Conservation (phyloP, 2,113 vertebrate species). For the Guaruba guarouba region DNA sequence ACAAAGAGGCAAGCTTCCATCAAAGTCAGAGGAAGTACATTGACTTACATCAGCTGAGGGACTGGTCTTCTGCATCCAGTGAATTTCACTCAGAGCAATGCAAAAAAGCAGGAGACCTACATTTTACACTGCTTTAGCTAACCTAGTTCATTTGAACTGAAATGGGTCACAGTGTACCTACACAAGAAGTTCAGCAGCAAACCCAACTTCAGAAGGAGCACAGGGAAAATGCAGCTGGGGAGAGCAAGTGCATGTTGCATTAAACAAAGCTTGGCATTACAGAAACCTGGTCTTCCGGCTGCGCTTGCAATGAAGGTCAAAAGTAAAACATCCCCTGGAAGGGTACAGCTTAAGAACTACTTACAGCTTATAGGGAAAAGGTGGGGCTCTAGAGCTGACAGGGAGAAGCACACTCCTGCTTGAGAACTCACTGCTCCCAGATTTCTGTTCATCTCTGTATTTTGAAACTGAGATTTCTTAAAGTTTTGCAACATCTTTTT, state of each 20-base stretch:
- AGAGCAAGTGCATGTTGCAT: not conserved
- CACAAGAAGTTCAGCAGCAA: conserved; percentile 41
- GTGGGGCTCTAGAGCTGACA: not conserved
- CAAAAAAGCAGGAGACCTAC: conserved; percentile 37
- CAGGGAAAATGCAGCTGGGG: conserved; percentile 26
- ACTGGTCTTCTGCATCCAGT: not conserved
- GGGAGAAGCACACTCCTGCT: not conserved
- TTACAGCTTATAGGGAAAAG: not conserved
- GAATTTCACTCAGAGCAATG: not conserved
- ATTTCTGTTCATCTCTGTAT: not conserved
- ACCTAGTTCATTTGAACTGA: conserved; percentile 55
- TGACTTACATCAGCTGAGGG: not conserved
- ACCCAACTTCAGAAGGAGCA: conserved; percentile 14
- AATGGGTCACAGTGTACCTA: conserved; percentile 64
- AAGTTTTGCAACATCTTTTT: not conserved
- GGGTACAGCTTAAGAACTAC: not conserved
- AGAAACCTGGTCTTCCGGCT: not conserved
- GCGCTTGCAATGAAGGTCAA: not conserved
- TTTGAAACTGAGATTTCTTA: not conserved
- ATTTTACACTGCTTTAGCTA: conserved; percentile 45
- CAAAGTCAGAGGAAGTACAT: not conserved
- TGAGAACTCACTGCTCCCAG: accelerated
- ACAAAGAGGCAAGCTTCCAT: not conserved
- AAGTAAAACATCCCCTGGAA: not conserved
- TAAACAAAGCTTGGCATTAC: not conserved